Conservation (phyloP, 2,888 invertebrate genomes). For the Chrysolina americana region DNA sequence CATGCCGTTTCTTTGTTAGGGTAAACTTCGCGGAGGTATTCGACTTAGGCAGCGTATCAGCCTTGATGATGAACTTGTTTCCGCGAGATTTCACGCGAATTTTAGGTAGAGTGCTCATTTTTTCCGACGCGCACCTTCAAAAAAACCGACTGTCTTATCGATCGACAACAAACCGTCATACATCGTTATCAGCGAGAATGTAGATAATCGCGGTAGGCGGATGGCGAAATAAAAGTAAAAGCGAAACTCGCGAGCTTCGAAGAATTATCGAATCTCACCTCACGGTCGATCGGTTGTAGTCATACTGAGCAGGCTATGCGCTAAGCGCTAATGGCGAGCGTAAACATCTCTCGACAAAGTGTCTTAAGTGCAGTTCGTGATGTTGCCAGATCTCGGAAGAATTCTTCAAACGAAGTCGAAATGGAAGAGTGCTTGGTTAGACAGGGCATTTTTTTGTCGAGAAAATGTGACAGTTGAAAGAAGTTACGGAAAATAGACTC, state of each 20-base stretch:
- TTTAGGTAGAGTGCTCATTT: conserved; percentile 65
- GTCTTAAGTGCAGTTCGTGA: conserved; percentile 31
- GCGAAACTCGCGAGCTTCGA: conserved; percentile 24
- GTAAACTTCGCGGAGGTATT: conserved; percentile 54
- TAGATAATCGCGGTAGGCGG: conserved; percentile 20
- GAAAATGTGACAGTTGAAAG: no score
- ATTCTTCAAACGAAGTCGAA: not conserved
- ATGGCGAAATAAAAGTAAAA: conserved; percentile 33
- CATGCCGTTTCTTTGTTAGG: conserved; percentile 46
- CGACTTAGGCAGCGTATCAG: conserved; percentile 58
- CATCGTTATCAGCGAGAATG: conserved; percentile 35
- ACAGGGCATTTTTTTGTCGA: no score
- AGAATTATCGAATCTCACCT: conserved; percentile 18
- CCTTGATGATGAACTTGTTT: conserved; percentile 60
- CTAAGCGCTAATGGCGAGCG: conserved; percentile 45
- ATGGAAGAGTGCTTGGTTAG: not conserved
- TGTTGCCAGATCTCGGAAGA: conserved; percentile 31
- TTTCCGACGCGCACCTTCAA: conserved; percentile 32
- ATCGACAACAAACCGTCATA: conserved; percentile 35
- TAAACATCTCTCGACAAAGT: conserved; percentile 39
- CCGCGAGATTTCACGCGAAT: conserved; percentile 65
- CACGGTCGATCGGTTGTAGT: conserved; percentile 29
- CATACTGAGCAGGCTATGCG: conserved; percentile 43
- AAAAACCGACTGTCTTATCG: conserved; percentile 36
- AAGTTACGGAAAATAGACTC: no score